Conservation (phyloP, 1,140 invertebrate species). For the Laupala kohalensis region DNA sequence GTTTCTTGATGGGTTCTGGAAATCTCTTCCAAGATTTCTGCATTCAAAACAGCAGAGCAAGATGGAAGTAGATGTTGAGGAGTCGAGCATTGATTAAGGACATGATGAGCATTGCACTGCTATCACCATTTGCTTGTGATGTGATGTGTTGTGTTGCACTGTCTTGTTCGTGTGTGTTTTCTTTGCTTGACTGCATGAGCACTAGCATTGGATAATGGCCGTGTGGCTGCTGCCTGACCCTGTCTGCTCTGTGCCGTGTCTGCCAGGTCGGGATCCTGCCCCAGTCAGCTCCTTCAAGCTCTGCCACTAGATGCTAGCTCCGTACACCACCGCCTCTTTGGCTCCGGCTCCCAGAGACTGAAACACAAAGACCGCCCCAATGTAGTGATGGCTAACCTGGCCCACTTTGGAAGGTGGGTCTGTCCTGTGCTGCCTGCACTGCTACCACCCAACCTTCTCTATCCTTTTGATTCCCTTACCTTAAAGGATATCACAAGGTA, state of each 20-base stretch:
- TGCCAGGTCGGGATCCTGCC: constrained; percentile 75
- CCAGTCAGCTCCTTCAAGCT: constrained; percentile 65
- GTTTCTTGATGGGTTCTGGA: too few species aligned
- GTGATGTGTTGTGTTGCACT: neutral
- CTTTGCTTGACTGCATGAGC: neutral
- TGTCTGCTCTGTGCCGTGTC: constrained; percentile 4
- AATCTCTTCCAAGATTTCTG: too few species aligned
- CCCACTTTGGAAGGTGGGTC: constrained; percentile 31
- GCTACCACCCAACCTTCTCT: neutral
- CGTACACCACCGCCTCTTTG: constrained; percentile 21
- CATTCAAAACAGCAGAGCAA: too few species aligned
- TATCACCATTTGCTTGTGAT: neutral
- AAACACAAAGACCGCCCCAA: constrained; percentile 40
- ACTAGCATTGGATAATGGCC: neutral
- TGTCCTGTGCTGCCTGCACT: neutral
- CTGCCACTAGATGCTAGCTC: constrained; percentile 30
- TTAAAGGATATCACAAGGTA: neutral
- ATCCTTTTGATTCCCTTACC: neutral
- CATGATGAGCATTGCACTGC: neutral
- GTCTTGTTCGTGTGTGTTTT: constrained; percentile 4
- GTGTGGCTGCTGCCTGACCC: neutral
- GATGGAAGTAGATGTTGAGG: too few species aligned
- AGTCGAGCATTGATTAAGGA: too few species aligned
- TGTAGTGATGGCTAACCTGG: constrained; percentile 29
- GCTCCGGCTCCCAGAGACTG: constrained; percentile 31